These are phyloP conservation scores for Girardinus metallicus DNA, from an alignment of 2,797 vertebrate species.

Conservation along the genomic window DNA sequence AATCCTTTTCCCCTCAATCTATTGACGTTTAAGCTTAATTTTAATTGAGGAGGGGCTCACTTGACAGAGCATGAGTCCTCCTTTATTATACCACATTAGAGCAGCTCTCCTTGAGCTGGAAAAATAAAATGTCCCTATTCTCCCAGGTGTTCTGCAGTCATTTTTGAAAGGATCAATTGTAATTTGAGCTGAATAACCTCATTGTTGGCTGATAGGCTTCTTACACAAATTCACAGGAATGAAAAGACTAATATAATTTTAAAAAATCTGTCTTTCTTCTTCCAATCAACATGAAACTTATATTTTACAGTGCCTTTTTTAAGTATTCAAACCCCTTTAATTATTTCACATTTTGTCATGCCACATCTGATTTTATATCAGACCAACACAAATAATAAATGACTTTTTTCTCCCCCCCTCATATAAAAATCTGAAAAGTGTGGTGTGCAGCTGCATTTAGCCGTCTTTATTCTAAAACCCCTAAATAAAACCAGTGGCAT, in stretches of 20 bases:
- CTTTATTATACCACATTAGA: slow-evolving; percentile 54
- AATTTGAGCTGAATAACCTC: slow-evolving; percentile 68
- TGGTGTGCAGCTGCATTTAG: background rate
- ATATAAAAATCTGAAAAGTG: background rate
- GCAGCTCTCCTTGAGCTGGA: slow-evolving; percentile 58
- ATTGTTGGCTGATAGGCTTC: slow-evolving; percentile 52
- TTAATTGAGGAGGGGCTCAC: slow-evolving; percentile 72
- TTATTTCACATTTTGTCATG: background rate
- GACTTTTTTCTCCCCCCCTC: no score
- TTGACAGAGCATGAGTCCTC: slow-evolving; percentile 47
- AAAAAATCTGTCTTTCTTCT: slow-evolving; percentile 56
- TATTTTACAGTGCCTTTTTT: background rate
- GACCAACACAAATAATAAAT: background rate
- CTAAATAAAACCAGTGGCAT: background rate
- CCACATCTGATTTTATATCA: background rate
- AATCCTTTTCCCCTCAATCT: slow-evolving; percentile 64
- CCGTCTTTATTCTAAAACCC: background rate
- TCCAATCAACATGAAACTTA: slow-evolving; percentile 30
- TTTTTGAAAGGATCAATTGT: slow-evolving; percentile 70
- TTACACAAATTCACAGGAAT: slow-evolving; percentile 37
- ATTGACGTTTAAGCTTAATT: slow-evolving; percentile 68
- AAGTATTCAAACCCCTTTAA: background rate
- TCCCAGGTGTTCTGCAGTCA: slow-evolving; percentile 47
- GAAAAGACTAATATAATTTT: slow-evolving; percentile 51
- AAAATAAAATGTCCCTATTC: slow-evolving; percentile 51